Percentiles rank a stretch among this genome's conserved stretches.
phyloP scores from a whole-genome alignment of 2,113 vertebrate species.

The Crotalus helleri region DNA sequence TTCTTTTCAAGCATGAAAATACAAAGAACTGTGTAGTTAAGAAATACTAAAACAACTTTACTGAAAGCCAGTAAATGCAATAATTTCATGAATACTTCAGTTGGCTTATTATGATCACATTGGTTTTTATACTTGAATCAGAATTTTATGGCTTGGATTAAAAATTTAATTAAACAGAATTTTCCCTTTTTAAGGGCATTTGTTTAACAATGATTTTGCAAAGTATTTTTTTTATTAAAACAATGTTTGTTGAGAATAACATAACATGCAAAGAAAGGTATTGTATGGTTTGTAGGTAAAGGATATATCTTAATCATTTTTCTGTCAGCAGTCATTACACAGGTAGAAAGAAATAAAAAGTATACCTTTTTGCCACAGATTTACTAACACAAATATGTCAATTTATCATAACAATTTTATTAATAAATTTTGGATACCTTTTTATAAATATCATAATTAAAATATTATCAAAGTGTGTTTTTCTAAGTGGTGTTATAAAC shows the following conservation, averaged over 20 bases:
- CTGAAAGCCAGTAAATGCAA: background rate
- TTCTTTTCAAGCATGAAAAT: background rate
- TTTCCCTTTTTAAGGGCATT: background rate
- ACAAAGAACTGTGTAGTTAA: constrained; percentile 17
- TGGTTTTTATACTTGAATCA: constrained; percentile 19
- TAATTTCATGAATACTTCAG: constrained; percentile 31
- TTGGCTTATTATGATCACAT: constrained; percentile 28
- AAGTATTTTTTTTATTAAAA: constrained; percentile 49
- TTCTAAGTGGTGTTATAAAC: background rate
- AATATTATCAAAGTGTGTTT: background rate
- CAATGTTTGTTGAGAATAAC: constrained; percentile 42
- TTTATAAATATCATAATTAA: background rate
- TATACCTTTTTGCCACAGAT: constrained; percentile 4
- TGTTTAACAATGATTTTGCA: constrained; percentile 60
- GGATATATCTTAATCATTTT: constrained; percentile 56
- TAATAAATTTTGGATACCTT: background rate
- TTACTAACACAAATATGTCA: constrained; percentile 36
- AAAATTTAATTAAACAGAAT: background rate
- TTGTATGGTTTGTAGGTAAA: constrained; percentile 46
- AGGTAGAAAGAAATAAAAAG: constrained; percentile 53
- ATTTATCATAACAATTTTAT: background rate
- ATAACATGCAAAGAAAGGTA: constrained; percentile 43
- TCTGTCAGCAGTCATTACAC: constrained; percentile 47
- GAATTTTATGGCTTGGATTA: background rate
- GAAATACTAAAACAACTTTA: constrained; percentile 13